phyloP scores from a whole-genome alignment of 1,140 invertebrate species.

The Drosophila ficusphila region DNA sequence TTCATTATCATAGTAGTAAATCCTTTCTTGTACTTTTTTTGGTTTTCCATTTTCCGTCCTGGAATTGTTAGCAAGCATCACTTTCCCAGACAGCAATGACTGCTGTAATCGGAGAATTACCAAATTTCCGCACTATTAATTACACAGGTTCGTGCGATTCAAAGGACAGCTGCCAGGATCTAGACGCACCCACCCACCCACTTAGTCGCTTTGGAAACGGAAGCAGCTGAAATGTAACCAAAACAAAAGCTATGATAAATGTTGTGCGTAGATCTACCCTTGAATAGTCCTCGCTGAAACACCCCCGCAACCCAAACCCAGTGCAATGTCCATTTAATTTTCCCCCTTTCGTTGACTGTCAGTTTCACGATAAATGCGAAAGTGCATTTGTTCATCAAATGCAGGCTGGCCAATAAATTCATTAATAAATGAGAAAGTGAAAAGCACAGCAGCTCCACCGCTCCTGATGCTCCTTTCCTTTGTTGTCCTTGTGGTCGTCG shows the following conservation, averaged over 20 bases:
- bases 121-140: constrained; percentile 55
- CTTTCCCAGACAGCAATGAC: not conserved
- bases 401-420: constrained; percentile 65
- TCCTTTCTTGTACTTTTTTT: not conserved
- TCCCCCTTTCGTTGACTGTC: constrained; percentile 2
- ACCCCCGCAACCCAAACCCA: not conserved
- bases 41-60: not conserved
- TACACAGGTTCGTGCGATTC: constrained; percentile 35
- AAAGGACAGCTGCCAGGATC: constrained; percentile 38
- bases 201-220: constrained; percentile 21
- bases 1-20: no score
- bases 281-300: constrained; percentile 9
- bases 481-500: constrained; percentile 42
- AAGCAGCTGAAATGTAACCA: constrained; percentile 46
- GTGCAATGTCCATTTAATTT: constrained; percentile 6
- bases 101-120: constrained; percentile 24
- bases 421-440: constrained; percentile 70
- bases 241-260: constrained; percentile 61
- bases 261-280: constrained; percentile 42
- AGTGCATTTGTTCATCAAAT: constrained; percentile 61
- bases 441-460: constrained; percentile 38
- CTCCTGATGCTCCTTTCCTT: constrained; percentile 18
- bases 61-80: not conserved
- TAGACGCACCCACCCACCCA: constrained; percentile 18
- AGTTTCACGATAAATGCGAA: constrained; percentile 40